A percentile compares a stretch with the other conserved stretches of the same genome.
These are phyloP conservation scores for Micrasema longulum DNA, from an alignment of 1,140 invertebrate genomes.

Conservation along the genomic window DNA sequence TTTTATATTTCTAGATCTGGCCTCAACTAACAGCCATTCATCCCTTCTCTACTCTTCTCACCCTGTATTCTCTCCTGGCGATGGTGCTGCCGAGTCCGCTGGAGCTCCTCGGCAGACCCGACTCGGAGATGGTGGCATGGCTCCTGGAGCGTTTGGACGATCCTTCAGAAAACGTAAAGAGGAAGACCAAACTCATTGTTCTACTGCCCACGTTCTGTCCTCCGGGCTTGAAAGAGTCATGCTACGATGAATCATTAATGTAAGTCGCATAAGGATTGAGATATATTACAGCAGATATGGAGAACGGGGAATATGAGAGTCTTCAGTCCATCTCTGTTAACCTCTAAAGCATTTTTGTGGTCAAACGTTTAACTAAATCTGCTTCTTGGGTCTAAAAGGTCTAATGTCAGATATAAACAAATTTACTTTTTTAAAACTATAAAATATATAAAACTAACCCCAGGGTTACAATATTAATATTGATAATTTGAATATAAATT, in stretches of 20 bases:
- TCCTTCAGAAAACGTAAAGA: background rate
- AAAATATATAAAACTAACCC: no score
- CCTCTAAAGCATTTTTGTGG: no score
- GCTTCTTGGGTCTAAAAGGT: no score
- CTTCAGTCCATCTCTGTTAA: no score
- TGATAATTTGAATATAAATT: no score
- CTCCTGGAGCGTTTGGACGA: background rate
- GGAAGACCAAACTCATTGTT: constrained; percentile 15
- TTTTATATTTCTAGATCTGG: constrained; percentile 45
- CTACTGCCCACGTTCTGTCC: constrained; percentile 8
- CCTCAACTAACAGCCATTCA: constrained; percentile 4
- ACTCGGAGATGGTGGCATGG: constrained; percentile 18
- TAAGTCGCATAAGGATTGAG: background rate
- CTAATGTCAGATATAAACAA: no score
- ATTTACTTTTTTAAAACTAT: no score
- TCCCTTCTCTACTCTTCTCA: constrained; percentile 20
- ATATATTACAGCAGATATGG: no score
- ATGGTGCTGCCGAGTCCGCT: constrained; percentile 37
- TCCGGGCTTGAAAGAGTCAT: background rate
- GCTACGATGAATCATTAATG: background rate
- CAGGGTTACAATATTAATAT: no score
- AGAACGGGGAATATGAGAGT: no score
- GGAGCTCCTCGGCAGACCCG: constrained; percentile 9
- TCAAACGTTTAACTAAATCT: no score
- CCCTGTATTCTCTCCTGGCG: constrained; percentile 35